A percentile compares a stretch with the other conserved stretches of the same genome.
phyloP scores from a whole-genome alignment of 2,888 invertebrate species.

The Liodrosophila aerea region DNA sequence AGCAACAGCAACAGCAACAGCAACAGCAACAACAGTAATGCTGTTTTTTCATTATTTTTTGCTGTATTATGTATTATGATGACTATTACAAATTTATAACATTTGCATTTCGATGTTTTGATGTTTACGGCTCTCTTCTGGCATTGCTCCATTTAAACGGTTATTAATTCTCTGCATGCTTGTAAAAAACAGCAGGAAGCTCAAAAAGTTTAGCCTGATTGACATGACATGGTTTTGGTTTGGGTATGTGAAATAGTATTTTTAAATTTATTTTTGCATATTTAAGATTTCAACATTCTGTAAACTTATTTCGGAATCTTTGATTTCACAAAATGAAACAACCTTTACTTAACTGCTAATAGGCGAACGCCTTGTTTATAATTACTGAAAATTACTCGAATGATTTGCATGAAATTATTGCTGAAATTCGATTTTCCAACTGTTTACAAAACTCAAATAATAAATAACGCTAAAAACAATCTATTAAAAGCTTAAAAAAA shows the following conservation, averaged over 20 bases:
- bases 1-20: slow-evolving; percentile 13
- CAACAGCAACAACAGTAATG: slow-evolving; percentile 8
- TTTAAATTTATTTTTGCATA: background rate
- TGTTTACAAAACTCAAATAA: background rate
- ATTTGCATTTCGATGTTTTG: slow-evolving; percentile 43
- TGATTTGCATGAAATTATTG: slow-evolving; percentile 26
- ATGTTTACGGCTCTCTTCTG: slow-evolving; percentile 10
- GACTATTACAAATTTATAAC: slow-evolving; percentile 44
- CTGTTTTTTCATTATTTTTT: slow-evolving; percentile 5
- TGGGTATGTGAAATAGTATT: background rate
- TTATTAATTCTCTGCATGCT: slow-evolving; percentile 22
- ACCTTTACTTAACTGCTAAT: background rate
- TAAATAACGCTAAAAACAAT: slow-evolving; percentile 33
- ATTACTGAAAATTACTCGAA: background rate
- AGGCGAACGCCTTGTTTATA: background rate
- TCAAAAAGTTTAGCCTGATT: background rate
- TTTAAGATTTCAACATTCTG: background rate
- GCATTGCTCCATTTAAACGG: slow-evolving; percentile 4
- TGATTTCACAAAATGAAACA: background rate
- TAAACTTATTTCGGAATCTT: too few species aligned
- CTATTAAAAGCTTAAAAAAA: slow-evolving; percentile 44
- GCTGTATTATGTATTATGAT: slow-evolving; percentile 31
- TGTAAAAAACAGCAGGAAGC: background rate
- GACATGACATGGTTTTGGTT: slow-evolving; percentile 4
- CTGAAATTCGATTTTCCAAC: slow-evolving; percentile 6